These are phyloP conservation scores for Reinhardtius hippoglossoides DNA, from an alignment of 2,113 vertebrate genomes.

Conservation along the genomic window DNA sequence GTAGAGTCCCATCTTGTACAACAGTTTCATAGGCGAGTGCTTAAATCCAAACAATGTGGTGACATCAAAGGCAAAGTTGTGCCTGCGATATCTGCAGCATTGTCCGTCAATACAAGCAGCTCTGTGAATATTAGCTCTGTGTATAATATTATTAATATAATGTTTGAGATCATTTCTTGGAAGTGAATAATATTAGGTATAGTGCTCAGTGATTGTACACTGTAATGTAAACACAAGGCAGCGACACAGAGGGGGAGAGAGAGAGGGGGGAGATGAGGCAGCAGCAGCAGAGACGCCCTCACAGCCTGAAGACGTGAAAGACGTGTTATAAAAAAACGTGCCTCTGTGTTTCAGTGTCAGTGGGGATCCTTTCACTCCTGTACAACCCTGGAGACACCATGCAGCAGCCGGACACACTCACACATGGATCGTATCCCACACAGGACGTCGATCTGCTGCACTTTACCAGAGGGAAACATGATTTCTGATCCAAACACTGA, in stretches of 20 bases:
- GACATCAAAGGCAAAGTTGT: background rate
- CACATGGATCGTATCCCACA: background rate
- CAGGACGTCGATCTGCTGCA: background rate
- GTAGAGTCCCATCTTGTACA: background rate
- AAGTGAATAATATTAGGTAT: constrained; percentile 22
- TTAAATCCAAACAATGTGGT: background rate
- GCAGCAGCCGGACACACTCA: background rate
- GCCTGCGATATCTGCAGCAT: background rate
- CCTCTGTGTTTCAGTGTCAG: constrained; percentile 11
- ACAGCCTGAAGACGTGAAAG: background rate
- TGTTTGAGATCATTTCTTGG: background rate
- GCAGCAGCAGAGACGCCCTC: constrained; percentile 60
- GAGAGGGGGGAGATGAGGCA: background rate
- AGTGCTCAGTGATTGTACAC: background rate
- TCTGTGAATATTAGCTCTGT: no score
- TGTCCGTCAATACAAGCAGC: no score
- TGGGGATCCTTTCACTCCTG: constrained; percentile 15
- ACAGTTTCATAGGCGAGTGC: background rate
- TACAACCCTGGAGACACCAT: background rate
- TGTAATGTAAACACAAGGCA: background rate
- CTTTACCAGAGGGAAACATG: constrained; percentile 19
- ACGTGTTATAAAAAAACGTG: constrained; percentile 48
- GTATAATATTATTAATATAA: no score
- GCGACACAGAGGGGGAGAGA: background rate
- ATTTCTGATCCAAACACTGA: background rate